Percentiles rank a stretch among this genome's conserved stretches.
Conservation (phyloP, 64 coral and sea anemone genomes). For the Acropora tenuis region DNA sequence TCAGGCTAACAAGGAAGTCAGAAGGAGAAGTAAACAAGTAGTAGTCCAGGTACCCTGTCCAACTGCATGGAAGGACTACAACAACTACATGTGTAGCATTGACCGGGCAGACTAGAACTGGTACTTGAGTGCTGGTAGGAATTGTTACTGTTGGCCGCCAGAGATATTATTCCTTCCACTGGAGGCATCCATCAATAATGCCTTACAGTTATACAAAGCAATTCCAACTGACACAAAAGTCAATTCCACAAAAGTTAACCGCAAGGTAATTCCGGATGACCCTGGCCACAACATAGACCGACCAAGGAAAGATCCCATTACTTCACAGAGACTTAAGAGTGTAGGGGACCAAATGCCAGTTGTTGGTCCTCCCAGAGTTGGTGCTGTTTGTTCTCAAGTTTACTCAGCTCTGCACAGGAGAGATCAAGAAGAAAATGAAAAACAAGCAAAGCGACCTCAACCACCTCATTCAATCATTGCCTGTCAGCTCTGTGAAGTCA, state of each 20-base stretch:
- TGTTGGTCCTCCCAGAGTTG: background rate
- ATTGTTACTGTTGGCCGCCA: slow-evolving; percentile 8
- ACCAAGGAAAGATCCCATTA: slow-evolving; percentile 26
- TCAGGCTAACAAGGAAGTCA: background rate
- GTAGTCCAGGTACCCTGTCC: slow-evolving; percentile 17
- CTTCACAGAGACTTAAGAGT: slow-evolving; percentile 18
- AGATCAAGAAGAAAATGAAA: slow-evolving; percentile 16
- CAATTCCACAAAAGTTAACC: too few species aligned
- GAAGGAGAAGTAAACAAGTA: slow-evolving; percentile 21
- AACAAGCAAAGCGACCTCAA: too few species aligned
- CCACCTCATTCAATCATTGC: too few species aligned
- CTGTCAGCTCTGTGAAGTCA: too few species aligned
- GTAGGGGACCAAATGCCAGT: slow-evolving; percentile 22
- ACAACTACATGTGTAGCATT: slow-evolving; percentile 34
- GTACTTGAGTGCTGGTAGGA: slow-evolving; percentile 18
- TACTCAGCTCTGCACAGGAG: slow-evolving; percentile 14
- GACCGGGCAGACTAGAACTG: slow-evolving; percentile 11
- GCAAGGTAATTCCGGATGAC: slow-evolving; percentile 11
- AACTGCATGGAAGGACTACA: slow-evolving; percentile 22
- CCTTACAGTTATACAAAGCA: slow-evolving; percentile 34
- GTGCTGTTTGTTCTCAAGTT: slow-evolving; percentile 20
- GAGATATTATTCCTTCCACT: background rate
- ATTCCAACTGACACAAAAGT: slow-evolving; percentile 26
- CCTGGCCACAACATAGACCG: slow-evolving; percentile 9
- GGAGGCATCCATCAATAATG: slow-evolving; percentile 32